Conservation (phyloP, 2,113 vertebrate genomes). For the Silurus glanis region DNA sequence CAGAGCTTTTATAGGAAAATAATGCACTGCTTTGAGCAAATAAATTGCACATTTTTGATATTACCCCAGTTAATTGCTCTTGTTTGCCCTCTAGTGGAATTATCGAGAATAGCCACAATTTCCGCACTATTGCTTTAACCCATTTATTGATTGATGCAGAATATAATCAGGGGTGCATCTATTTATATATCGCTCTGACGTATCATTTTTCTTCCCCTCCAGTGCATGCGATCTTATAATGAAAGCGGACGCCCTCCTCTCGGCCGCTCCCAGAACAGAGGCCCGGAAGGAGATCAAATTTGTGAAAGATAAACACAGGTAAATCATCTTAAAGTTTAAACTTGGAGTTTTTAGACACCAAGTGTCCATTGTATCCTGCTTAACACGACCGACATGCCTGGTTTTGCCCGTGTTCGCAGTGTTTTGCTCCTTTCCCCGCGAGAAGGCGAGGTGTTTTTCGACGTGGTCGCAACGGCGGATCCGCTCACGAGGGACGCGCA, state of each 20-base stretch:
- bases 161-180: background rate
- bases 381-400: background rate
- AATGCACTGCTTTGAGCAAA: too few species aligned
- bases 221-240: conserved; percentile 89
- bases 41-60: background rate
- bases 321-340: conserved; percentile 63
- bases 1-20: too few species aligned
- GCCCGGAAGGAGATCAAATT: conserved; percentile 77
- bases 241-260: conserved; percentile 88
- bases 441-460: conserved; percentile 80
- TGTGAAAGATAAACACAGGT: conserved; percentile 85
- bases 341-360: too few species aligned
- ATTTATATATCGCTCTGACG: conserved; percentile 15
- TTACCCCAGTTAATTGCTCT: background rate
- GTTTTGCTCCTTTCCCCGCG: conserved; percentile 79
- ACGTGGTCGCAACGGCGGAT: conserved; percentile 87
- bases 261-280: conserved; percentile 79
- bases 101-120: background rate
- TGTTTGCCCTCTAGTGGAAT: background rate
- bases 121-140: too few species aligned
- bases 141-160: background rate
- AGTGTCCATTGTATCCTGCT: background rate
- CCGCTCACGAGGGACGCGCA: conserved; percentile 90
- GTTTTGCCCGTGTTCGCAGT: conserved; percentile 61
- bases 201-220: conserved; percentile 34